A percentile compares a stretch with the other conserved stretches of the same genome.
Conservation (phyloP, 2,113 vertebrate genomes). For the Nannobrachium achirus region DNA sequence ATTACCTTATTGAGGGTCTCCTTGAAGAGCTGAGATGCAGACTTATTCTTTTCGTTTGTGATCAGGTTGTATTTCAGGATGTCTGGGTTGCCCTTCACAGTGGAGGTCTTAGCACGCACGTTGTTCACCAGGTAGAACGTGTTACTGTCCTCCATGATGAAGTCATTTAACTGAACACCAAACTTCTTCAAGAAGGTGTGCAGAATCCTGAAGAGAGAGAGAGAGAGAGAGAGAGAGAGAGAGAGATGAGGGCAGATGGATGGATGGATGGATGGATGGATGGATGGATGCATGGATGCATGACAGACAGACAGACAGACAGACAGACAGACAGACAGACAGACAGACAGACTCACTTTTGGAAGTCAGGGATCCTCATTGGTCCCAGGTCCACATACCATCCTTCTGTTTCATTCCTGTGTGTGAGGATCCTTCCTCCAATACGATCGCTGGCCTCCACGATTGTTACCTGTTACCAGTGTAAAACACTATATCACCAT, state of each 20-base stretch:
- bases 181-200: slow-evolving; percentile 20
- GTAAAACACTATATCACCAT: no score
- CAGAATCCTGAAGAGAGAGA: slow-evolving; percentile 16
- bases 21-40: slow-evolving; percentile 51
- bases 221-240: no score
- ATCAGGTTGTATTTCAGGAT: slow-evolving; percentile 47
- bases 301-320: slow-evolving; percentile 6
- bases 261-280: no score
- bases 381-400: slow-evolving; percentile 79
- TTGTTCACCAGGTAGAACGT: slow-evolving; percentile 60
- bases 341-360: slow-evolving; percentile 1
- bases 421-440: slow-evolving; percentile 76
- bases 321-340: neutral
- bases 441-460: slow-evolving; percentile 70
- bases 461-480: slow-evolving; percentile 73
- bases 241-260: no score
- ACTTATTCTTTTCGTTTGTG: slow-evolving; percentile 40
- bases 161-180: slow-evolving; percentile 13
- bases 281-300: neutral
- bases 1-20: slow-evolving; percentile 46
- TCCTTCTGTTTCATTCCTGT: slow-evolving; percentile 64
- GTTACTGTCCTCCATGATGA: slow-evolving; percentile 55
- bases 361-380: slow-evolving; percentile 47
- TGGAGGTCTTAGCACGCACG: slow-evolving; percentile 25
- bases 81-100: slow-evolving; percentile 54